Conservation (phyloP, 2,888 invertebrate species). For the Tineola bisselliella region DNA sequence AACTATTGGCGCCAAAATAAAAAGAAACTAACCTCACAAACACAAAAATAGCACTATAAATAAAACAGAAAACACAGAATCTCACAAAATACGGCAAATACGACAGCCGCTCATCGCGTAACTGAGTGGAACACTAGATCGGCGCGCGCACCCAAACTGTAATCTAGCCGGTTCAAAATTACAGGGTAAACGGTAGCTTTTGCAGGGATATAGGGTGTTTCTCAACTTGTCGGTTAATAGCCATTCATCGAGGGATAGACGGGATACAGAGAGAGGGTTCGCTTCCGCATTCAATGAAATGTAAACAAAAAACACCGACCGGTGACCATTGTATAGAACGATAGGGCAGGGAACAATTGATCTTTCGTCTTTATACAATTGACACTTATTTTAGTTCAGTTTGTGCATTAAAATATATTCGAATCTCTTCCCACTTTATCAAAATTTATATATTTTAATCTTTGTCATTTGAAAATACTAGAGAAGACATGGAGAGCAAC, state of each 20-base stretch:
- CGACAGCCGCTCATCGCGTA: conserved; percentile 33
- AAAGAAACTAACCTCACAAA: background rate
- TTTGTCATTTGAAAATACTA: too few relatives aligned
- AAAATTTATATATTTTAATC: too few relatives aligned
- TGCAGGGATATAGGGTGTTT: conserved; percentile 31
- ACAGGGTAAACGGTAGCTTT: conserved; percentile 39
- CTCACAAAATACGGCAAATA: conserved; percentile 36
- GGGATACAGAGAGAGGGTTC: conserved; percentile 26
- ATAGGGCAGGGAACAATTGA: background rate
- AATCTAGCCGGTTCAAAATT: conserved; percentile 53
- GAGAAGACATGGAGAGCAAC: too few relatives aligned
- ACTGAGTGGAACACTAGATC: conserved; percentile 26
- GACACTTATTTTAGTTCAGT: too few relatives aligned
- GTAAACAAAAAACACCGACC: conserved; percentile 1
- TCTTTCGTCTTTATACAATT: too few relatives aligned
- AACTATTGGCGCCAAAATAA: background rate
- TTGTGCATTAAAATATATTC: too few relatives aligned
- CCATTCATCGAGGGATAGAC: conserved; percentile 43
- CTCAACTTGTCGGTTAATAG: conserved; percentile 37
- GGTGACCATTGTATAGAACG: background rate
- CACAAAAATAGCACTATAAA: background rate
- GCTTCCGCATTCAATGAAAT: conserved; percentile 43
- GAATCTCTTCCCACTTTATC: too few relatives aligned
- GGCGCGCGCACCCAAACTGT: conserved; percentile 50
- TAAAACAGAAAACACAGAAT: background rate